Conservation (phyloP, 2,113 vertebrate species). For the Semnornis frantzii region DNA sequence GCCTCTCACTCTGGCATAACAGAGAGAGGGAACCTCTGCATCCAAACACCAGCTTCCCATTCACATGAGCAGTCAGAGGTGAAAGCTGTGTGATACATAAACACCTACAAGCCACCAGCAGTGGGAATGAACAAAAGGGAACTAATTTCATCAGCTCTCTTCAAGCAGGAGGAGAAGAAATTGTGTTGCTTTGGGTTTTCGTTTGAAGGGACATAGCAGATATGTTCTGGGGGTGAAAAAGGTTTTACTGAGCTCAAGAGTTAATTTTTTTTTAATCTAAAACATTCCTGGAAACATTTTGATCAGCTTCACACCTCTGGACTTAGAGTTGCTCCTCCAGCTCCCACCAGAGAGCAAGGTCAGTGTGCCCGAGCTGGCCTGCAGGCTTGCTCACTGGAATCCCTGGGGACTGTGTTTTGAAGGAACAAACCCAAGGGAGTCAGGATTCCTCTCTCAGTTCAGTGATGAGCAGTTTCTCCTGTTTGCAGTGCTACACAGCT, state of each 20-base stretch:
- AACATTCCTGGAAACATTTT: background rate
- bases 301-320: background rate
- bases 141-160: background rate
- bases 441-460: background rate
- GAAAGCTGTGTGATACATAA: background rate
- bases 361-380: background rate
- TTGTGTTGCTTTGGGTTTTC: background rate
- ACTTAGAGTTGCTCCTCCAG: background rate
- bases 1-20: background rate
- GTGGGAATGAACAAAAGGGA: background rate
- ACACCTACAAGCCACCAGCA: background rate
- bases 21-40: background rate
- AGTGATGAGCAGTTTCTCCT: background rate
- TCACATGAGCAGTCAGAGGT: background rate
- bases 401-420: background rate
- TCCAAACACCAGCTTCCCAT: background rate
- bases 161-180: background rate
- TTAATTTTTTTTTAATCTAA: background rate
- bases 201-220: background rate
- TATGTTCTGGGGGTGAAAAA: background rate
- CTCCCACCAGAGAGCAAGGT: background rate
- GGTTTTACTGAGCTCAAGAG: background rate
- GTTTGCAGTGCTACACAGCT: background rate
- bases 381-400: background rate
- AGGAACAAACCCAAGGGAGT: background rate